These are phyloP conservation scores for Microplitis demolitor DNA, from an alignment of 1,140 invertebrate genomes.

Conservation along the genomic window DNA sequence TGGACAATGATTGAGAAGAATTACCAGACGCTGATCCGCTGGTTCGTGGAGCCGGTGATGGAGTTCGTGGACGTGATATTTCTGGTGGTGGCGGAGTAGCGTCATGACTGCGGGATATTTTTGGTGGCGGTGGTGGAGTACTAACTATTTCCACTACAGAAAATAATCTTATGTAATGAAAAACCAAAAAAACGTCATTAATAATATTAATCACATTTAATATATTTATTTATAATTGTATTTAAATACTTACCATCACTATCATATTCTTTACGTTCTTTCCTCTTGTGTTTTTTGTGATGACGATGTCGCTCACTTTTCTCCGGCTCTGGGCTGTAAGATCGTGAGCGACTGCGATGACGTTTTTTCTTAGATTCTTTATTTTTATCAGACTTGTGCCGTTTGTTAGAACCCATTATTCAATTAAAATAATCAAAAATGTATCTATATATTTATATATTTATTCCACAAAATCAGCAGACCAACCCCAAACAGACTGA, in stretches of 20 bases:
- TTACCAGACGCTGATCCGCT: slow-evolving; percentile 45
- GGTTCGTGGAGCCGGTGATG: slow-evolving; percentile 46
- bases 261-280: slow-evolving; percentile 65
- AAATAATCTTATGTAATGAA: neutral
- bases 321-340: slow-evolving; percentile 57
- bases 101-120: slow-evolving; percentile 53
- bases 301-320: slow-evolving; percentile 63
- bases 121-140: slow-evolving; percentile 53
- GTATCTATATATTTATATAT: too few species aligned
- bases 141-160: slow-evolving; percentile 55
- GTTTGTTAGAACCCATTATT: slow-evolving; percentile 65
- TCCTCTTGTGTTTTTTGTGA: slow-evolving; percentile 68
- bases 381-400: slow-evolving; percentile 62
- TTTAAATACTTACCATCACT: slow-evolving; percentile 63
- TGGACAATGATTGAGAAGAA: slow-evolving; percentile 71
- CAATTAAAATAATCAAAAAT: neutral
- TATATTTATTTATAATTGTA: neutral
- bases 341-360: slow-evolving; percentile 61
- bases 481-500: too few species aligned
- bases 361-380: slow-evolving; percentile 61
- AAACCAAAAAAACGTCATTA: slow-evolving; percentile 7
- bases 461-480: too few species aligned
- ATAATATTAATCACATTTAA: too few species aligned
- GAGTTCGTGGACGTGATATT: slow-evolving; percentile 45
- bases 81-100: slow-evolving; percentile 55